Evolutionary conservation across 2,888 invertebrate species (phyloP), one percentile per base, ranked within the genome.

Genomic region (Acanthacorydalis orientalis): DNA sequence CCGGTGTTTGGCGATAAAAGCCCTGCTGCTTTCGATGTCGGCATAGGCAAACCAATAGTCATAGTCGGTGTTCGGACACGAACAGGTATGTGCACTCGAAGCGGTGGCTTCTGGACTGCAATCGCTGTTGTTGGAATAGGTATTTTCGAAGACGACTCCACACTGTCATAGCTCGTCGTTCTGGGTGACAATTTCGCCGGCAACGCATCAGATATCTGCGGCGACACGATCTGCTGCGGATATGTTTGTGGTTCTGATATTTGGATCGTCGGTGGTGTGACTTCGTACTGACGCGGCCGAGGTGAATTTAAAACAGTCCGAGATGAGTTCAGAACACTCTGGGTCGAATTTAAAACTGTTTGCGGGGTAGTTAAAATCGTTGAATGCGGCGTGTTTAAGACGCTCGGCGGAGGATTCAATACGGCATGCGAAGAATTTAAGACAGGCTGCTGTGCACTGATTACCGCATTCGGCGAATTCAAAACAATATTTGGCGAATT

Each of bases 241-340:
- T 56, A 54, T 48, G 53, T 55, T 14, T 53, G 54, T 43, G 54
- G 57, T n/a, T 55, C 51, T 38, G 14, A 14, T 12, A 37, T 37
- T 14, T 9, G 6, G 9, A 16, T 39, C 4, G 14, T 39, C 12
- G 39, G 39, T 2, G 23, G 23, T 4, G 23, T 23, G 2, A 23
- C 23, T 23, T 23, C 23, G 6, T 23, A 23, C 23, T 23, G 23
- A 23, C 23, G 23, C 23, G 23, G 23, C 6, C 23, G 23, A 6
- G 23, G 23, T 23, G 23, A 23, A 23, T 23, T 23, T 23, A 23
- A 23, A 23, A 23, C 23, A 2, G 23, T 23, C 6, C 23, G 23
- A 23, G 23, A 23, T 23, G 23, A 23, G 6, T 23, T 23, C 6
- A 23, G 6, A 23, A 23, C 23, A 6, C 6, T 23, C 6, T 23